phyloP scores from a whole-genome alignment of 2,797 vertebrate species.

The Sarcoramphus papa region DNA sequence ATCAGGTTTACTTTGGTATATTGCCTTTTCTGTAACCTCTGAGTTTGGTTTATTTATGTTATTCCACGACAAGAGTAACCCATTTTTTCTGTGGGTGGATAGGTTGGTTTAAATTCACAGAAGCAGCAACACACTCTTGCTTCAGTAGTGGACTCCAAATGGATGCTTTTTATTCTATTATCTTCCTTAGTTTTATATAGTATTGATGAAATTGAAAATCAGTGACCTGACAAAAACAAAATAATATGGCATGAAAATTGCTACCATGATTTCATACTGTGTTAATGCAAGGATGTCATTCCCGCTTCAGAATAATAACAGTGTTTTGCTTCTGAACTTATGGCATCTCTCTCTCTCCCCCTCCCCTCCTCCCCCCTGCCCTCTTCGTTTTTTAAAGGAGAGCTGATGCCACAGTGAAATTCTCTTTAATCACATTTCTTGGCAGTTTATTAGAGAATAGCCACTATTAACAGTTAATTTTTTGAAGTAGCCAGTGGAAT shows the following conservation, averaged over 20 bases:
- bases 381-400: background rate
- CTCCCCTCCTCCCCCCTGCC: background rate
- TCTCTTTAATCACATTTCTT: background rate
- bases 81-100: background rate
- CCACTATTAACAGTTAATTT: background rate
- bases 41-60: background rate
- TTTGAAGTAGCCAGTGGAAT: background rate
- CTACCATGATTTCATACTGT: conserved; percentile 65
- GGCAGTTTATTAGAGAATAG: background rate
- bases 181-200: conserved; percentile 43
- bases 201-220: conserved; percentile 70
- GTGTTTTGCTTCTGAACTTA: conserved; percentile 52
- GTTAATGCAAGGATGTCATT: conserved; percentile 66
- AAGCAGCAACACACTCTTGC: background rate
- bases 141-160: background rate
- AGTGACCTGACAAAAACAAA: conserved; percentile 68
- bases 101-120: background rate
- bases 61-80: background rate
- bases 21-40: background rate
- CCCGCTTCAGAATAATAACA: conserved; percentile 57
- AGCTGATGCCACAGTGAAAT: background rate
- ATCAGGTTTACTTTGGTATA: background rate
- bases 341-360: background rate
- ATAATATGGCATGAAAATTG: conserved; percentile 67
- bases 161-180: conserved; percentile 51